Evolutionary conservation across 2,888 invertebrate species (phyloP), one percentile per base, ranked within the genome.

Genomic region (Torymus tubicola): DNA sequence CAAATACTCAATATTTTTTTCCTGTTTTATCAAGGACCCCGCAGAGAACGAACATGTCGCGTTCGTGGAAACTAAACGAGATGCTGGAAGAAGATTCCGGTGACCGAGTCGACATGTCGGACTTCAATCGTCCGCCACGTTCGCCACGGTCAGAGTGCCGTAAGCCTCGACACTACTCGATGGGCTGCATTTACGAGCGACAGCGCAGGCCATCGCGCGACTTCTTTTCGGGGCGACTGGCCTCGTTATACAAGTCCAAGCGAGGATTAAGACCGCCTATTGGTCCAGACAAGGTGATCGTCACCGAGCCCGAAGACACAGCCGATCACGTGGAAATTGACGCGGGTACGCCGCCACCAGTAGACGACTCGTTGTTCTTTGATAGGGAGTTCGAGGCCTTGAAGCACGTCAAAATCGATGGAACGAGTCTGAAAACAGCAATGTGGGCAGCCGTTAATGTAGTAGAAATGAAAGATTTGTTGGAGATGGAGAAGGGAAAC

Each of bases 301-400:
- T 76, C 2, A 71, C 53, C 14, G 82, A 82, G 3, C 52, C 64
- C 0, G 12, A 64, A 1, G 78, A 85, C 14, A 13, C 79, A 31
- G 13, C 0, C 52, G 72, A 77, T 0, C 84, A 84, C 12, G 84
- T 84, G n/a, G 90, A 90, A 75, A 90, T 90, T 57, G 88, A 90
- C 74, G 90, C 90, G 0, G 90, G 89, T 2, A 85, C 87, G 24
- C 87, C 90, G 3, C 90, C 90, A 4, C 90, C 90, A 0, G 87
- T 86, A 4, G 90, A 90, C 81, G 89, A 90, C 18, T 90, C 90
- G 0, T 84, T 90, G 0, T 90, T 89, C 77, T 90, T 90, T 82
- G 89, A 90, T 79, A 52, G 52, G 12, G 90, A 90, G 75, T 81
- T 89, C n/a, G 87, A 88, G 21, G 85, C 87, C 1, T 81, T 88